These are phyloP conservation scores for Bombus ignitus DNA, from an alignment of 1,140 invertebrate genomes.

Conservation along the genomic window DNA sequence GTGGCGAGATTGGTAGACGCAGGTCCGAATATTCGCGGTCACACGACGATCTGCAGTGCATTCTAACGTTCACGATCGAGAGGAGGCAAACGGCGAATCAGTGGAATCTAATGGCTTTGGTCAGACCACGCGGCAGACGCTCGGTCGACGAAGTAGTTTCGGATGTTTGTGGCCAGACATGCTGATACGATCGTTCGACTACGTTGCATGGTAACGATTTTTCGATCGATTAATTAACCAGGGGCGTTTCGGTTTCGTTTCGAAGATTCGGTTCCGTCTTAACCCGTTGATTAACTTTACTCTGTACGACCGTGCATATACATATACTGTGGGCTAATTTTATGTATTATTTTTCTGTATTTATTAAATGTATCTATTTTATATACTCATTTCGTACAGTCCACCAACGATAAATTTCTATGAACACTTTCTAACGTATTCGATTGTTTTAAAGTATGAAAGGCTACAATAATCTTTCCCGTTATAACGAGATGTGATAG, in stretches of 20 bases:
- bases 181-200: conserved; percentile 5
- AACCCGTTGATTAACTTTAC: not conserved
- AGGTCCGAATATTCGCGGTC: conserved; percentile 9
- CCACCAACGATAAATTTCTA: no score
- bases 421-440: no score
- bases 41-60: not conserved
- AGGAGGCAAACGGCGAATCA: conserved; percentile 4
- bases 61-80: not conserved
- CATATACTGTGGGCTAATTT: no score
- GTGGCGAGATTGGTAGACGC: not conserved
- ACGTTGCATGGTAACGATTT: not conserved
- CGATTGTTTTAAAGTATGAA: no score
- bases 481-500: no score
- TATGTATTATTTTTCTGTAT: no score
- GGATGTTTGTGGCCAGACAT: conserved; percentile 34
- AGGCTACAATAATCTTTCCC: no score
- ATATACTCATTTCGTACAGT: no score
- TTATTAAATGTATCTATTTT: no score
- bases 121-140: conserved; percentile 20
- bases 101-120: conserved; percentile 30
- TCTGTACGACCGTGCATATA: not conserved
- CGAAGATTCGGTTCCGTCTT: no score
- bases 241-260: not conserved
- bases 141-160: conserved; percentile 24
- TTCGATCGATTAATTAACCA: not conserved